Percentiles rank a stretch among this genome's conserved stretches.
Evolutionary conservation across 2,113 vertebrate genomes (phyloP).

Genomic region (Aphyosemion australe): DNA sequence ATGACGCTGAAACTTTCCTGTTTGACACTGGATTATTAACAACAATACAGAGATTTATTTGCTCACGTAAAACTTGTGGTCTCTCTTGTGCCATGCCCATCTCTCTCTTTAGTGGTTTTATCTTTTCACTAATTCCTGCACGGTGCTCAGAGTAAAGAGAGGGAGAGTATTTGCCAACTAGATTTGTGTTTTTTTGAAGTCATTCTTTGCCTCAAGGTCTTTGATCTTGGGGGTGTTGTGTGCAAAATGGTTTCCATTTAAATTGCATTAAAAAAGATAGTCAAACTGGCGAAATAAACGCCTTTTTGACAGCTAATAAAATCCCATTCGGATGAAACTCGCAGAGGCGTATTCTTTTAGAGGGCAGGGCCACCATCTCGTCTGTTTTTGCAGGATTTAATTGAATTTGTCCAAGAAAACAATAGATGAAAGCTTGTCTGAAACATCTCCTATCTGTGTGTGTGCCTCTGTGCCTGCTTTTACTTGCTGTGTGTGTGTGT

Average conservation of each 20-base stretch:
- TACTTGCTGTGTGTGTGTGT: conserved; percentile 5
- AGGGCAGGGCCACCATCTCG: conserved; percentile 33
- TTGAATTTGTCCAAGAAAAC: conserved; percentile 68
- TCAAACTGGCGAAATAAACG: conserved; percentile 21
- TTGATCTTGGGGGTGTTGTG: conserved; percentile 26
- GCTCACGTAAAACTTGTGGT: conserved; percentile 37
- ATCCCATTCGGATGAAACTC: conserved; percentile 36
- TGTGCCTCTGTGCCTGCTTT: conserved; percentile 11
- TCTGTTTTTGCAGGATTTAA: conserved; percentile 59
- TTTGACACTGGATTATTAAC: conserved; percentile 76
- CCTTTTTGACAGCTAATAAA: background rate
- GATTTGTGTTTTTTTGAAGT: conserved; percentile 37
- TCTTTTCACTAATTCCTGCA: conserved; percentile 42
- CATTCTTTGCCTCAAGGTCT: conserved; percentile 27
- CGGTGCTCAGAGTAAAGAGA: conserved; percentile 15
- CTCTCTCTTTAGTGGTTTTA: conserved; percentile 33
- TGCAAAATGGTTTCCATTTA: conserved; percentile 4
- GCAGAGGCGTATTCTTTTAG: conserved; percentile 34
- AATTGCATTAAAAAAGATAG: conserved; percentile 9
- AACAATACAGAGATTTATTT: conserved; percentile 70
- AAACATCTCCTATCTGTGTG: conserved; percentile 46
- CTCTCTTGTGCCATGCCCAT: conserved; percentile 20
- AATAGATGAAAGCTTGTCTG: conserved; percentile 70
- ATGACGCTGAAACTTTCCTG: conserved; percentile 56
- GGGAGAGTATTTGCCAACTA: background rate